Conservation (phyloP, 2,113 vertebrate genomes). For the Lanius ludovicianus region DNA sequence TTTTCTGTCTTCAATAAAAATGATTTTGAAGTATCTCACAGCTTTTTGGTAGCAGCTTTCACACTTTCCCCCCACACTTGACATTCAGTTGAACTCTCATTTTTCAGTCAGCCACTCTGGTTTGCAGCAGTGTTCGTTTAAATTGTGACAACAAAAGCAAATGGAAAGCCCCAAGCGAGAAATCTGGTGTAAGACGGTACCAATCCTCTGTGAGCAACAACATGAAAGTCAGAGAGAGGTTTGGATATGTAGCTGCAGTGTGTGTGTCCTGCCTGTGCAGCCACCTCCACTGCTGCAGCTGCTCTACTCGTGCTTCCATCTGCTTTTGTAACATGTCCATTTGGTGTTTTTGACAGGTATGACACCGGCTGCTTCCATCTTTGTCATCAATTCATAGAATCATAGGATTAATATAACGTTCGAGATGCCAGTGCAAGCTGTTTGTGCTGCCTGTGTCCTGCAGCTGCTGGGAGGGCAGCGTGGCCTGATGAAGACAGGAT, state of each 20-base stretch:
- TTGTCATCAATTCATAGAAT: not conserved
- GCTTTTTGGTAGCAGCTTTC: not conserved
- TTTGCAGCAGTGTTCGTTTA: not conserved
- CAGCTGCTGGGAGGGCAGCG: not conserved
- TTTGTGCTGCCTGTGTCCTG: not conserved
- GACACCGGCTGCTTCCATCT: not conserved
- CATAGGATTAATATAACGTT: fast-evolving
- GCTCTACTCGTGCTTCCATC: not conserved
- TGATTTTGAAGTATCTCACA: not conserved
- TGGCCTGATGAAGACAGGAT: not conserved
- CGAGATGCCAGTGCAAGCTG: not conserved
- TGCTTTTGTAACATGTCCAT: not conserved
- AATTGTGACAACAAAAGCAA: not conserved
- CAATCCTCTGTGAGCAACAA: not conserved
- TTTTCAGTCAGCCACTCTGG: not conserved
- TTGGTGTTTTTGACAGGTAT: not conserved
- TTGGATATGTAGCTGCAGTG: not conserved
- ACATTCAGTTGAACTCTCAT: conserved; percentile 22
- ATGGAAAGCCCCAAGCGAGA: conserved; percentile 6
- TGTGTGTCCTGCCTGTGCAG: not conserved
- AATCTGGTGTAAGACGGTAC: not conserved
- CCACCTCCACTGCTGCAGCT: not conserved
- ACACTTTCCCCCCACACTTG: not conserved
- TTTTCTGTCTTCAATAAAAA: not conserved
- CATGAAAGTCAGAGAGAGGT: not conserved